phyloP scores from a whole-genome alignment of 2,888 invertebrate species.

The Argyresthia albistria region DNA sequence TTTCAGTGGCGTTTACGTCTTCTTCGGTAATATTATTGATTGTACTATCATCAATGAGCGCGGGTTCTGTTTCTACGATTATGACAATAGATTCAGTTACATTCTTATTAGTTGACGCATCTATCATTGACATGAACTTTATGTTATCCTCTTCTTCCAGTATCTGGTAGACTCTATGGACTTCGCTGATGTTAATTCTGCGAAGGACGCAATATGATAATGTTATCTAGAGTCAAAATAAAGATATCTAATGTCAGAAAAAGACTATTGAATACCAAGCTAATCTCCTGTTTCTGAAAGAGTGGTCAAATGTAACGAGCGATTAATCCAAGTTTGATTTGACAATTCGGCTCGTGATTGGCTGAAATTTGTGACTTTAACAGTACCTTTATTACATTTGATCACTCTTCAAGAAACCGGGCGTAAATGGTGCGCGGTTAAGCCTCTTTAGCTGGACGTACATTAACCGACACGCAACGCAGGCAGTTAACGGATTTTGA shows the following conservation, averaged over 20 bases:
- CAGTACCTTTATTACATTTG: too few relatives aligned
- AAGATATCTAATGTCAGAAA: background rate
- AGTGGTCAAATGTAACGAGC: too few relatives aligned
- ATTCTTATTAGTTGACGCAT: slow-evolving; percentile 30
- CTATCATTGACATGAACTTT: slow-evolving; percentile 53
- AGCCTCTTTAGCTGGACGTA: too few relatives aligned
- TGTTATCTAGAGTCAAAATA: background rate
- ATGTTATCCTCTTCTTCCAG: slow-evolving; percentile 64
- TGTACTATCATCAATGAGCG: background rate
- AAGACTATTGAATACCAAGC: background rate
- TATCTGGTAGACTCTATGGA: slow-evolving; percentile 58
- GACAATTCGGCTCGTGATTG: too few relatives aligned
- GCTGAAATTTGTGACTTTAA: too few relatives aligned
- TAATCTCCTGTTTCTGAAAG: too few relatives aligned
- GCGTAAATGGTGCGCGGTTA: too few relatives aligned
- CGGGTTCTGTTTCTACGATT: slow-evolving; percentile 6
- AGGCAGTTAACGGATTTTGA: too few relatives aligned
- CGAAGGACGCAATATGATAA: slow-evolving; percentile 14
- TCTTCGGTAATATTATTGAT: slow-evolving; percentile 5
- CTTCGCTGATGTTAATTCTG: slow-evolving; percentile 63
- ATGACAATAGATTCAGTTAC: slow-evolving; percentile 11
- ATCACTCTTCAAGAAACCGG: too few relatives aligned
- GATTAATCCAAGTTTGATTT: too few relatives aligned
- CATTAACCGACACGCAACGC: too few relatives aligned
- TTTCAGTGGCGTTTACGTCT: slow-evolving; percentile 11